Evolutionary conservation across 2,888 invertebrate genomes (phyloP), one percentile per base, ranked within the genome.

Genomic region (Polyploca ridens): DNA sequence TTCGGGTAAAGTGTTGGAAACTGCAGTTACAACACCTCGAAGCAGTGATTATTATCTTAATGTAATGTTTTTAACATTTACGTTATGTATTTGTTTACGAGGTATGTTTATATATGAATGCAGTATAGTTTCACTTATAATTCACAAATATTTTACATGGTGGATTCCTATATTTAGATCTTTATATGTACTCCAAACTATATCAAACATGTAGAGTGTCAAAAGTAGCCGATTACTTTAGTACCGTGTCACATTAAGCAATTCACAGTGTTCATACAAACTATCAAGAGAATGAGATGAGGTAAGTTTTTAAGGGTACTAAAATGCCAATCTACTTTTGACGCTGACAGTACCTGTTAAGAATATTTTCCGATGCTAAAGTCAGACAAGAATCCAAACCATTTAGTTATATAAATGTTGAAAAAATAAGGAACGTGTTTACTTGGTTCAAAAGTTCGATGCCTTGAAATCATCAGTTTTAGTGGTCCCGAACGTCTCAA

Each of bases 401-500:
- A 54, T 54, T 54, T 10, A 16, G 16, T 54, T 54, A n/a, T 54
- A 54, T 8, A 49, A 49, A 49, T 54, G 16, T 54, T 19, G 54
- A 54, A 54, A 14, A 54, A 54, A 19, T 54, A 54, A 54, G 54
- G 1, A 10, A 0, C 19, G 10, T 54, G 54, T 54, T 54, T 75
- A 76, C 79, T 81, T 80, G 82, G 81, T 85, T 81, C 73, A 75
- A 83, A 87, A 87, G 86, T 86, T 38, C 85, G 82, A 78, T 83
- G 85, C 83, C 86, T 85, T 77, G 82, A 83, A 87, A 88, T 86
- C 87, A 87, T 89, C 87, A 86, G 73, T 72, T 78, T 79, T 78
- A 83, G 81, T 87, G 87, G 88, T 89, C 88, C 79, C 85, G 87
- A 89, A 93, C 90, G 85, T 92, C 92, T 94, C 91, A 94, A 93